phyloP scores from a whole-genome alignment of 2,113 vertebrate genomes.

The Lagopus muta region DNA sequence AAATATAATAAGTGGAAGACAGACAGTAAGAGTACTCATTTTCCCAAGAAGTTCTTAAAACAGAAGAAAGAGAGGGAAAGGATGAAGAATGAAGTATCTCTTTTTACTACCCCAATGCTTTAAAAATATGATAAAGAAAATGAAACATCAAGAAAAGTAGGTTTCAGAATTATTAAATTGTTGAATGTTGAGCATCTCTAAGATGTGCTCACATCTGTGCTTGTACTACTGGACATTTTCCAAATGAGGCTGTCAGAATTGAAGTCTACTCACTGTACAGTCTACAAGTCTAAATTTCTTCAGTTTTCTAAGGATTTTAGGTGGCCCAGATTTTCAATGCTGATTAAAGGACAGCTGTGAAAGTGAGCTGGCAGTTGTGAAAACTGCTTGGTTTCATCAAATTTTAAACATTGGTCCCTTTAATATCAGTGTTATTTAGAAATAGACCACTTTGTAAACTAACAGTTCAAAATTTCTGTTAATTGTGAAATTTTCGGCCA shows the following conservation, averaged over 20 bases:
- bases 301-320: neutral
- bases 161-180: neutral
- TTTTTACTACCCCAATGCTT: neutral
- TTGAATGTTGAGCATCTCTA: neutral
- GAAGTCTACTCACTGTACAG: neutral
- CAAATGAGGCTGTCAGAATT: neutral
- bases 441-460: rapidly evolving
- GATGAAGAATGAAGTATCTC: neutral
- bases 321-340: rapidly evolving
- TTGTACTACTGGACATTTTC: neutral
- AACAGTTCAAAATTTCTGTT: neutral
- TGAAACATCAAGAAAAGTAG: rapidly evolving
- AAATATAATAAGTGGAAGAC: neutral
- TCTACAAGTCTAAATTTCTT: neutral
- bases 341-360: neutral
- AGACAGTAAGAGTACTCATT: neutral
- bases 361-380: neutral
- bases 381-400: neutral
- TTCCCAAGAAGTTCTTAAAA: neutral
- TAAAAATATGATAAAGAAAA: neutral
- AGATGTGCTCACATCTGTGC: neutral
- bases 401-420: neutral
- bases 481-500: neutral
- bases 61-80: neutral
- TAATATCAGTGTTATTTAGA: neutral